Evolutionary conservation across 2,797 vertebrate genomes (phyloP), one percentile per base, ranked within the genome.

Genomic region (Paguma larvata): DNA sequence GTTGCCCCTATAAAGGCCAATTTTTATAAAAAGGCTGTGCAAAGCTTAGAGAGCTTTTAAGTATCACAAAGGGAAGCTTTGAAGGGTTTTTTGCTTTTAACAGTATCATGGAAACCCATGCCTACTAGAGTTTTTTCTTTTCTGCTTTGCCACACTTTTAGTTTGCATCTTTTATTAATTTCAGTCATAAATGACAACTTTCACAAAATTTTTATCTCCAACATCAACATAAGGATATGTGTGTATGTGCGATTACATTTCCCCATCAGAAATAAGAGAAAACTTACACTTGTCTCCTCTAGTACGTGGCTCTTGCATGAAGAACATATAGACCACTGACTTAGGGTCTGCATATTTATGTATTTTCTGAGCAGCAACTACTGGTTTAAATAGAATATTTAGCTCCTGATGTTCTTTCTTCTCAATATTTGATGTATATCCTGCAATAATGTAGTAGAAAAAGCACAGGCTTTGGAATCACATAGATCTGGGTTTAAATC

Each of bases 201-300:
- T 53, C 68, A 12, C 62, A 80, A 95, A 95, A 59, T 80, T 84
- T 65, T 65, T 63, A 82, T 89, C 72, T 85, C 51, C 68, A 75
- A 56, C 27, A 90, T 92, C 78, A 90, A 67, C 9, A 63, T 85
- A 87, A 85, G 11, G 10, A 38, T 8, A 2, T 91, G 63, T 93
- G 18, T 89, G 51, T 62, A 30, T 15, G 12, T 82, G 12, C 89
- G 21, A 41, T 68, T 82, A 63, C n/a, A 89, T 83, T 68, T 91
- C 63, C 85, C 62, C 62, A 87, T 15, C 67, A 92, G 67, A 95
- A 95, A 89, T 70, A 70, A 94, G 46, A 85, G 51, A 87, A 91
- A 85, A 97, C 89, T 95, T 96, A 97, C 41, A 92, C 65, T 93
- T 93, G 62, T 97, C 53, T 93, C 96, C 79, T 95, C 93, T 38